Percentiles rank a stretch among this genome's conserved stretches.
Evolutionary conservation across 2,797 vertebrate species (phyloP).

Genomic region (Oophaga sylvatica): DNA sequence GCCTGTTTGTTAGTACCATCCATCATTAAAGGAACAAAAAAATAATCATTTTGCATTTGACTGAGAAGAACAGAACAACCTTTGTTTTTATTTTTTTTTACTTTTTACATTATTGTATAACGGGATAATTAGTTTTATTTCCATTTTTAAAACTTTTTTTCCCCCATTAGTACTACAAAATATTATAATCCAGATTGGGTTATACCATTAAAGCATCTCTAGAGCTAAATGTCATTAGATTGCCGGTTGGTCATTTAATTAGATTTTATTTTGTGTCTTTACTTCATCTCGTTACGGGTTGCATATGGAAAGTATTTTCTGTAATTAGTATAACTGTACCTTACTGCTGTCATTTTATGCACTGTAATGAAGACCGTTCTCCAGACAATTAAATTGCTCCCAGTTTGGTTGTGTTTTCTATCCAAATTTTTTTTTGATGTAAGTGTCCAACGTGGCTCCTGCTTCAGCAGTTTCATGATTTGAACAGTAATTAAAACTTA

Average conservation of each 20-base stretch:
- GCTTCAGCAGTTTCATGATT: constrained; percentile 21
- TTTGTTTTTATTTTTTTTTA: too few relatives aligned
- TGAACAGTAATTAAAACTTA: constrained; percentile 29
- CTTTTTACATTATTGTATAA: neutral
- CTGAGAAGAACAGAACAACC: too few relatives aligned
- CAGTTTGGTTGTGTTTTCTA: neutral
- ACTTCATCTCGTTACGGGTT: constrained; percentile 43
- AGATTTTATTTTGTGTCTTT: constrained; percentile 34
- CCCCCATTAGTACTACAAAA: neutral
- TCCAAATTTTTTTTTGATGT: neutral
- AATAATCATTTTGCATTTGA: too few relatives aligned
- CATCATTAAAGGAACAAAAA: too few relatives aligned
- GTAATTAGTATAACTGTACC: constrained; percentile 51
- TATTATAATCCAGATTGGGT: neutral
- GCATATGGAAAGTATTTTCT: constrained; percentile 53
- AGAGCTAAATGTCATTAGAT: constrained; percentile 41
- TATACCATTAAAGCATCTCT: constrained; percentile 4
- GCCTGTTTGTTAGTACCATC: too few relatives aligned
- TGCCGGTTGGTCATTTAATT: constrained; percentile 36
- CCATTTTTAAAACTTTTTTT: neutral
- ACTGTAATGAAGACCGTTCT: constrained; percentile 24
- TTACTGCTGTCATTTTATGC: constrained; percentile 50
- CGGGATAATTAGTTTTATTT: neutral
- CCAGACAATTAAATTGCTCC: constrained; percentile 23
- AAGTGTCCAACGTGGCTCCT: neutral